A percentile compares a stretch with the other conserved stretches of the same genome.
These are phyloP conservation scores for Papilio polytes DNA, from an alignment of 1,140 invertebrate genomes.

Conservation along the genomic window DNA sequence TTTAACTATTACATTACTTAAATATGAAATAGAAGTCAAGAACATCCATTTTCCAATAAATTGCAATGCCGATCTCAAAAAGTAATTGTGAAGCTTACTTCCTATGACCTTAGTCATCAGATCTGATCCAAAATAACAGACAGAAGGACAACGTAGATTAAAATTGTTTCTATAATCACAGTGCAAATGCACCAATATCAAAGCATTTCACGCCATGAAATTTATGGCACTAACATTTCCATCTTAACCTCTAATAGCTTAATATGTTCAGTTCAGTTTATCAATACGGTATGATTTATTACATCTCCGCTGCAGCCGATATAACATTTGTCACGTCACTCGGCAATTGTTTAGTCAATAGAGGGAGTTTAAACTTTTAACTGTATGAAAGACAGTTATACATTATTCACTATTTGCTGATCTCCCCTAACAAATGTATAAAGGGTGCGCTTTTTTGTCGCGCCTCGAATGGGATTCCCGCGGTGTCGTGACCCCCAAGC, in stretches of 20 bases:
- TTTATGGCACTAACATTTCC: too few relatives aligned
- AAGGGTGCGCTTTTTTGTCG: conserved; percentile 71
- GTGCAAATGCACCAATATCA: too few relatives aligned
- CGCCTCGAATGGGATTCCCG: conserved; percentile 49
- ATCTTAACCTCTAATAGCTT: neutral
- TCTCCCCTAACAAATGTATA: conserved; percentile 61
- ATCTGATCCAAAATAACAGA: too few relatives aligned
- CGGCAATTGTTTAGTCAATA: conserved; percentile 71
- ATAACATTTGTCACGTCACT: conserved; percentile 68
- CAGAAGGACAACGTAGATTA: too few relatives aligned
- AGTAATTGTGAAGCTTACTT: too few relatives aligned
- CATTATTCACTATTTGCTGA: conserved; percentile 74
- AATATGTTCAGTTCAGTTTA: conserved; percentile 22
- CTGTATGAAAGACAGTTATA: conserved; percentile 69
- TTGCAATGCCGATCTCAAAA: too few relatives aligned
- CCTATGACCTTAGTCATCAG: too few relatives aligned
- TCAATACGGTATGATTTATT: conserved; percentile 36
- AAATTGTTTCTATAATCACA: too few relatives aligned
- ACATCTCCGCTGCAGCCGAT: conserved; percentile 49
- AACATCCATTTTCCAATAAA: neutral
- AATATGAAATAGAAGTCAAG: neutral
- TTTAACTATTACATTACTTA: too few relatives aligned
- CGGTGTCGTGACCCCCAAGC: conserved; percentile 56
- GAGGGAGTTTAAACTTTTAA: conserved; percentile 79
- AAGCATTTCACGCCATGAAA: too few relatives aligned